These are phyloP conservation scores for Stenolophus ochropezus DNA, from an alignment of 2,888 invertebrate genomes.

Conservation along the genomic window DNA sequence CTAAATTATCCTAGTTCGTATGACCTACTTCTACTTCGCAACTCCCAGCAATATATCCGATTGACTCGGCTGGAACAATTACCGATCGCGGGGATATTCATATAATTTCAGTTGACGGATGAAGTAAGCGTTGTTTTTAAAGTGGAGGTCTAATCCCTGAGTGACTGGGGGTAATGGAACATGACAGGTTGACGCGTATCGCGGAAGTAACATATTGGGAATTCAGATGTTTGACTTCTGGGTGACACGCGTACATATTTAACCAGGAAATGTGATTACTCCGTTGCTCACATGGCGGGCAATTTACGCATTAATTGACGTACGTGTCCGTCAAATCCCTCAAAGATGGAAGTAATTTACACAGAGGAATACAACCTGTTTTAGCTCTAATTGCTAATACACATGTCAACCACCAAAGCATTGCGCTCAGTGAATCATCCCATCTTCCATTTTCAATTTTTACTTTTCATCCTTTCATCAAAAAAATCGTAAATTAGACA, in stretches of 20 bases:
- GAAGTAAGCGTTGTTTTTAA: neutral
- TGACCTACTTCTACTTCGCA: neutral
- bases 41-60: neutral
- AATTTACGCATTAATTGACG: neutral
- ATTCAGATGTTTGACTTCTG: constrained; percentile 17
- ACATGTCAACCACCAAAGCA: too few species aligned
- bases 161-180: neutral
- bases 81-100: neutral
- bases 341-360: neutral
- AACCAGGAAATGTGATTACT: neutral
- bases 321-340: neutral
- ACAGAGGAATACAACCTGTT: neutral
- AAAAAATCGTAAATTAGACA: too few species aligned
- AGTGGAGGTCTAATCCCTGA: neutral
- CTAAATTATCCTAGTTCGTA: neutral
- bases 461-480: too few species aligned
- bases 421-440: too few species aligned
- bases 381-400: neutral
- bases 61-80: neutral
- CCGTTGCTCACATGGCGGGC: neutral
- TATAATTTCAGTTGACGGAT: neutral
- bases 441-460: too few species aligned
- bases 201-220: constrained; percentile 19
- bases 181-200: neutral
- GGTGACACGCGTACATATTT: constrained; percentile 11